Evolutionary conservation across 2,888 invertebrate genomes (phyloP), one percentile per base, ranked within the genome.

Genomic region (Norana najaformis): DNA sequence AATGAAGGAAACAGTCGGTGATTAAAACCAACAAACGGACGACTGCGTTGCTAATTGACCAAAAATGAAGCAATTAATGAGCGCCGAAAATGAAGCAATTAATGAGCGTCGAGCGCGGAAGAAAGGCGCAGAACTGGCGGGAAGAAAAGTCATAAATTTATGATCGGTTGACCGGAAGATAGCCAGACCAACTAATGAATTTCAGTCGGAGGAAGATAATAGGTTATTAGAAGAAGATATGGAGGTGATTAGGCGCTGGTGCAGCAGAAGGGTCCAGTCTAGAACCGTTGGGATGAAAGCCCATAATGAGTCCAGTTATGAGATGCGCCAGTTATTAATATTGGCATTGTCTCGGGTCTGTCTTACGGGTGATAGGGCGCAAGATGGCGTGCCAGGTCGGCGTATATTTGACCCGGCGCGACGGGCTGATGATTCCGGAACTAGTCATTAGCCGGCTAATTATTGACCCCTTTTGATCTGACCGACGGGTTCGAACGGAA

Each of bases 401-500:
- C 85, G 85, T 85, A 85, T 35, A 85, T 85, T 85, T 85, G 85
- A 85, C 37, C 36, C 85, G 85, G 36, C 36, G 85, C 36, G 85
- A 37, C 35, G 85, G 20, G 85, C 35, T 37, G n/a, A 85, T 37
- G 85, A 37, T 85, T 85, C 85, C 36, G 16, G 35, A n/a, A 37
- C 85, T 20, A 37, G 85, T 85, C 85, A 85, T 85, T 85, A 85
- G 85, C 36, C 85, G 23, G 36, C 85, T 85, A 85, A 85, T 85
- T 85, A 85, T 37, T 85, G 85, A 85, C 85, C 85, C 85, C 85
- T 36, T 85, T 85, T 85, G 85, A 85, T 85, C 85, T 85, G 23
- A 35, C 35, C 37, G 85, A 36, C 85, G 85, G 85, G 69, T 69
- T 69, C 8, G 30, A 23, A 47, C n/a, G 47, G 47, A 5, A 69